phyloP scores from a whole-genome alignment of 53 echinoderm and acorn worm species.

The Echinarachnius parma region DNA sequence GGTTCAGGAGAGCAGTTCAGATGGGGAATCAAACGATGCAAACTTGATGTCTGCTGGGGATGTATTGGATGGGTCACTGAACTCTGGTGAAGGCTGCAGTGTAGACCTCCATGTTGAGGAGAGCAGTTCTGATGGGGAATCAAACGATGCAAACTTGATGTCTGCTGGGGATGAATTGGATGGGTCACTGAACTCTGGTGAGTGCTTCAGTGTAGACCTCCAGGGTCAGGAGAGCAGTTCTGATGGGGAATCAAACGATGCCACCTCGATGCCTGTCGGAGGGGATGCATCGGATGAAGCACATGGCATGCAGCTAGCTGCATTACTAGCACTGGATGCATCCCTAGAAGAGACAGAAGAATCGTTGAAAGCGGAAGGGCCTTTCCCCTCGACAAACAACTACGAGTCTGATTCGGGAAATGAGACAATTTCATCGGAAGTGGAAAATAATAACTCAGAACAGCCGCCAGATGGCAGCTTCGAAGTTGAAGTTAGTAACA shows the following conservation, averaged over 20 bases:
- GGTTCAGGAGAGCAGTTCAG: neutral
- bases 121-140: slow-evolving; percentile 22
- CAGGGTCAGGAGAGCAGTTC: neutral
- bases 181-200: too few relatives aligned
- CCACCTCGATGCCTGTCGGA: slow-evolving; percentile 58
- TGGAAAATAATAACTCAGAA: slow-evolving; percentile 65
- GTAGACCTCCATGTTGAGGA: neutral
- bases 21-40: slow-evolving; percentile 30
- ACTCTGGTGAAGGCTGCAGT: too few relatives aligned
- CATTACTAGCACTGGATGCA: slow-evolving; percentile 75
- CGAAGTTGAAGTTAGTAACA: too few relatives aligned
- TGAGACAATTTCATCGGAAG: slow-evolving; percentile 95
- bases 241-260: slow-evolving; percentile 33
- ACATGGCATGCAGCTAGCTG: slow-evolving; percentile 89
- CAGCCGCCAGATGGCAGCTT: slow-evolving; percentile 7
- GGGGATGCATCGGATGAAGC: slow-evolving; percentile 73
- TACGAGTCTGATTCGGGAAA: slow-evolving; percentile 95
- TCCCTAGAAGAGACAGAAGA: slow-evolving; percentile 44
- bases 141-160: slow-evolving; percentile 21
- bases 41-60: slow-evolving; percentile 4
- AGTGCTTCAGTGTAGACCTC: too few relatives aligned
- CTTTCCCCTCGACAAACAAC: slow-evolving; percentile 55
- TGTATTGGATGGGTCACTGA: neutral
- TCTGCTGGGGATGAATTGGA: neutral
- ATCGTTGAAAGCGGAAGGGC: slow-evolving; percentile 32